These are phyloP conservation scores for Galerucella nymphaeae DNA, from an alignment of 2,888 invertebrate genomes.

Conservation along the genomic window DNA sequence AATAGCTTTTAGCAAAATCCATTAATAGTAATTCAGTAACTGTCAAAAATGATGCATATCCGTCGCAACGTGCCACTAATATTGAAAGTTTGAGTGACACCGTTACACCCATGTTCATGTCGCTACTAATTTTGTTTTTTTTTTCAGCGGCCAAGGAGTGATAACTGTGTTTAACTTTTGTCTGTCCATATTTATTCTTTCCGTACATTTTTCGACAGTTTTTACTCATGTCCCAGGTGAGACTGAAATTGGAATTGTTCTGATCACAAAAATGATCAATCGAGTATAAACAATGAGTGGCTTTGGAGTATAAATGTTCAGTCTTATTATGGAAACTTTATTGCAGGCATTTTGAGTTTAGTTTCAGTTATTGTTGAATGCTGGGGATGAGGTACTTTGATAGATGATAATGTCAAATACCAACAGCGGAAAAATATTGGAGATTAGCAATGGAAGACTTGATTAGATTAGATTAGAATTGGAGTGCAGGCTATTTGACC, in stretches of 20 bases:
- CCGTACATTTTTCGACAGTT: background rate
- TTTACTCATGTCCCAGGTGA: background rate
- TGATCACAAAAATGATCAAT: background rate
- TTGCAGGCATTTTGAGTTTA: no score
- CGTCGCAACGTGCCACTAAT: conserved; percentile 13
- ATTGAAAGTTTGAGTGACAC: conserved; percentile 10
- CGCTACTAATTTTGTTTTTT: conserved; percentile 12
- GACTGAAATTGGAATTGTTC: background rate
- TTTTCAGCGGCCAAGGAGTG: background rate
- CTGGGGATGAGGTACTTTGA: no score
- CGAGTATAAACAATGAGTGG: background rate
- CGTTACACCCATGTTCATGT: conserved; percentile 18
- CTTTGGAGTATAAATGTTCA: no score
- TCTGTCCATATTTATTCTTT: conserved; percentile 1
- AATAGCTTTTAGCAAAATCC: conserved; percentile 15
- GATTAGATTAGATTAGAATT: no score
- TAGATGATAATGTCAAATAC: no score
- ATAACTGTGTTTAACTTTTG: background rate
- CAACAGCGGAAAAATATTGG: no score
- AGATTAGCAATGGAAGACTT: no score
- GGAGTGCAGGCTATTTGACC: no score
- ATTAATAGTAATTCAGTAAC: conserved; percentile 12
- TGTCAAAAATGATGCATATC: conserved; percentile 22
- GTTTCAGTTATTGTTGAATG: no score
- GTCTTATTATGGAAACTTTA: no score